These are phyloP conservation scores for Spizaetus ornatus DNA, from an alignment of 2,113 vertebrate genomes.

Conservation along the genomic window DNA sequence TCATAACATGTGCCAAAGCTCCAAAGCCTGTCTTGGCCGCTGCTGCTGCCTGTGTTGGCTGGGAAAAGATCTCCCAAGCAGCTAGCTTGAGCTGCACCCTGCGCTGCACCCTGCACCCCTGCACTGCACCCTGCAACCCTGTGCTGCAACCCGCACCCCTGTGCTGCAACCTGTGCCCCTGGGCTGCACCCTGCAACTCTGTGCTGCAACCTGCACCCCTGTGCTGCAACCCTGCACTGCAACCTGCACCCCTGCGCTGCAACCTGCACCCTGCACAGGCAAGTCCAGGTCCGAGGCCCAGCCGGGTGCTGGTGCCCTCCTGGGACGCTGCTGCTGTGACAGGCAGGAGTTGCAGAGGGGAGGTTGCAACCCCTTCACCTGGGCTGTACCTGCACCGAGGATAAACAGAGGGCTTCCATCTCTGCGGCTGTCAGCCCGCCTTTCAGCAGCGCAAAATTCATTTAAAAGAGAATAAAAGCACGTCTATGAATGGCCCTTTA, in stretches of 20 bases:
- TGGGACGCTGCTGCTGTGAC: not conserved
- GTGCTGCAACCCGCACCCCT: not conserved
- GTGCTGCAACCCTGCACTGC: too few relatives aligned
- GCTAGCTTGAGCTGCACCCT: not conserved
- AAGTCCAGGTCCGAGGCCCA: rapidly evolving
- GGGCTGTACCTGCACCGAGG: not conserved
- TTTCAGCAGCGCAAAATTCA: not conserved
- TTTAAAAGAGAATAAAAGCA: not conserved
- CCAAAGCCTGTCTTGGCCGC: not conserved
- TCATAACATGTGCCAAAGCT: not conserved
- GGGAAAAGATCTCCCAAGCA: not conserved
- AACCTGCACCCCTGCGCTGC: not conserved
- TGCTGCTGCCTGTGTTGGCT: not conserved
- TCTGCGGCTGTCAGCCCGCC: rapidly evolving
- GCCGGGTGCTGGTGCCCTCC: not conserved
- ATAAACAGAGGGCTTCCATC: not conserved
- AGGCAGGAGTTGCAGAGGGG: too few relatives aligned
- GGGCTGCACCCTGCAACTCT: not conserved
- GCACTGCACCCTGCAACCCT: not conserved
- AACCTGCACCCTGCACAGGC: not conserved
- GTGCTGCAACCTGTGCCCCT: not conserved
- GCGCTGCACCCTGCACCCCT: not conserved
- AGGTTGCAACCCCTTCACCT: not conserved
- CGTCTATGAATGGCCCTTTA: not conserved
- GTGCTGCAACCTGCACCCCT: not conserved